A percentile compares a stretch with the other conserved stretches of the same genome.
phyloP scores from a whole-genome alignment of 1,140 invertebrate species.

The Lithobius niger region DNA sequence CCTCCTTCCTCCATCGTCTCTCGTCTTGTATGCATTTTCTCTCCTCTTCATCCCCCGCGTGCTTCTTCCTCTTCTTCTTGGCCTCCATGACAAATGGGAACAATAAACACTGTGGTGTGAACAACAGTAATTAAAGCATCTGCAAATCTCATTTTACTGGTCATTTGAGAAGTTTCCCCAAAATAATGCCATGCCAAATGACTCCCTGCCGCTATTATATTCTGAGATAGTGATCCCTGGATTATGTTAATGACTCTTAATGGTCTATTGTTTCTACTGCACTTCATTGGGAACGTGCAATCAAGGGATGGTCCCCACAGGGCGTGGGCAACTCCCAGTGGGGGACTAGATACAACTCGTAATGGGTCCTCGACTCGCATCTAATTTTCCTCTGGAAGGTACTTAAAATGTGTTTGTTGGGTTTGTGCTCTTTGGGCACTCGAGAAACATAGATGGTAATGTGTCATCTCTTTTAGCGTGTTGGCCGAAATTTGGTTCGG shows the following conservation, averaged over 20 bases:
- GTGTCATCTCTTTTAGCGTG: too few relatives aligned
- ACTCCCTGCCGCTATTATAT: conserved; percentile 2
- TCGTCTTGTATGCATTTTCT: too few relatives aligned
- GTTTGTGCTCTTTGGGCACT: too few relatives aligned
- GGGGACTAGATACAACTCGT: too few relatives aligned
- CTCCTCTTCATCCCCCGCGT: too few relatives aligned
- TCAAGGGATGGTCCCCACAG: neutral
- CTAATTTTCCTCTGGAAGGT: too few relatives aligned
- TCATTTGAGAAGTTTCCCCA: conserved; percentile 4
- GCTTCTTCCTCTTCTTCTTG: too few relatives aligned
- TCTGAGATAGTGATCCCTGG: conserved; percentile 5
- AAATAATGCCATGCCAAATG: conserved; percentile 8
- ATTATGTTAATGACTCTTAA: conserved; percentile 11
- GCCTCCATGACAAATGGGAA: conserved; percentile 5
- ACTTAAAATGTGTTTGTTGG: too few relatives aligned
- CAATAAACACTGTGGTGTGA: conserved; percentile 9
- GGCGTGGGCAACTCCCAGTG: neutral
- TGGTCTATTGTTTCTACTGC: conserved; percentile 9
- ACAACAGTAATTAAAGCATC: conserved; percentile 9
- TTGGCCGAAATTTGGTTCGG: too few relatives aligned
- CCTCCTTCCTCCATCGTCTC: too few relatives aligned
- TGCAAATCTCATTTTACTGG: conserved; percentile 10
- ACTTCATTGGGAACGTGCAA: conserved; percentile 9
- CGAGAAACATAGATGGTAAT: too few relatives aligned
- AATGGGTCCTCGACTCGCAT: too few relatives aligned